Evolutionary conservation across 2,888 invertebrate species (phyloP).

Genomic region (Apodemia mormo): DNA sequence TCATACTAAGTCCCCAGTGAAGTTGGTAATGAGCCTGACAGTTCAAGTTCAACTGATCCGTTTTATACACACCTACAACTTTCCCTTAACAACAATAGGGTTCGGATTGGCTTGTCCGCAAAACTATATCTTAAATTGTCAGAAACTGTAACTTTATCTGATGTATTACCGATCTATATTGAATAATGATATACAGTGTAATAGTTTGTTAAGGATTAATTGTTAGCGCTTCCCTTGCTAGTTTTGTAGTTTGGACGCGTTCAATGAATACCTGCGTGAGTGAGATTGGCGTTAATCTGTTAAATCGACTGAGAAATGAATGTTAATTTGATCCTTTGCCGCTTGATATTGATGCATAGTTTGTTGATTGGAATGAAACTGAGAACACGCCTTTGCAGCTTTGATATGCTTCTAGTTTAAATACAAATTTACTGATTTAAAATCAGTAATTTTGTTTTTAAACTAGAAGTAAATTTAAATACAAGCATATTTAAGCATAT

Average conservation of each 20-base stretch:
- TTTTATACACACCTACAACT: conserved; percentile 49
- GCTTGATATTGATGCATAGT: conserved; percentile 40
- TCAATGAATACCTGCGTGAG: conserved; percentile 48
- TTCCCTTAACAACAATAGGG: conserved; percentile 30
- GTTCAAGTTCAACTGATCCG: conserved; percentile 63
- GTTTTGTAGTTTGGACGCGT: conserved; percentile 51
- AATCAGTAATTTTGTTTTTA: neutral
- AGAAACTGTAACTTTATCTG: conserved; percentile 47
- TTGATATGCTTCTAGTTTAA: neutral
- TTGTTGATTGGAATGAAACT: conserved; percentile 37
- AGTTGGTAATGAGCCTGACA: conserved; percentile 66
- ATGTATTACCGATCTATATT: conserved; percentile 66
- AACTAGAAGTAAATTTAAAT: too few relatives aligned
- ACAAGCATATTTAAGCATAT: too few relatives aligned
- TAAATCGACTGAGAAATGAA: conserved; percentile 61
- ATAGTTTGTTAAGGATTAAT: conserved; percentile 71
- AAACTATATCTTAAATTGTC: conserved; percentile 24
- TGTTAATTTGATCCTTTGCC: conserved; percentile 62
- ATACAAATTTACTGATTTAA: too few relatives aligned
- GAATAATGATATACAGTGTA: conserved; percentile 67
- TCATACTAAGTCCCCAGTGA: conserved; percentile 61
- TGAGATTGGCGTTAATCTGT: conserved; percentile 70
- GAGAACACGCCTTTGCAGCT: neutral
- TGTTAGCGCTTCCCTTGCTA: conserved; percentile 51
- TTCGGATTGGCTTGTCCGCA: conserved; percentile 35